A percentile compares a stretch with the other conserved stretches of the same genome.
Conservation (phyloP, 35 echinoderm and acorn worm species). For the Lytechinus variegatus region DNA sequence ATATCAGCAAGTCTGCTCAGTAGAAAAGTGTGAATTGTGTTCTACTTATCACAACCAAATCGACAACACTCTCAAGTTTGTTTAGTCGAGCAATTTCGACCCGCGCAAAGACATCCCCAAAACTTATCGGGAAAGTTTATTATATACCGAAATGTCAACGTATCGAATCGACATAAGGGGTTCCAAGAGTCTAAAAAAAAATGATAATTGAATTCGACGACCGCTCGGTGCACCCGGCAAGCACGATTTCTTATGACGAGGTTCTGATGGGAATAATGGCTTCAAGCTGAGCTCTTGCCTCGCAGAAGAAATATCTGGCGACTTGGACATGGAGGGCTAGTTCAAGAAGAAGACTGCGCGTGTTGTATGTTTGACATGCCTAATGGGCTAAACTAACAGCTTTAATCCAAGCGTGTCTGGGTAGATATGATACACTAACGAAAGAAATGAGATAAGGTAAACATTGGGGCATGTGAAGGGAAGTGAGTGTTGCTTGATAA, state of each 20-base stretch:
- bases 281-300: slow-evolving; percentile 8
- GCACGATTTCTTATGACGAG: not conserved
- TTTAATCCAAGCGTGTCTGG: not conserved
- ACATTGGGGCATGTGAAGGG: not conserved
- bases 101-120: not conserved
- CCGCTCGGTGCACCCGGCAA: slow-evolving; percentile 4
- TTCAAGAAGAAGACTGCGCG: not conserved
- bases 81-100: slow-evolving; percentile 11
- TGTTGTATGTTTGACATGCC: not conserved
- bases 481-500: not conserved
- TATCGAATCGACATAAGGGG: not conserved
- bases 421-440: not conserved
- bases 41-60: not conserved
- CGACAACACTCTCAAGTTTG: slow-evolving; percentile 10
- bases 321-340: not conserved
- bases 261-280: not conserved
- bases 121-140: not conserved
- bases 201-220: not conserved
- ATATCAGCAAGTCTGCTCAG: not conserved
- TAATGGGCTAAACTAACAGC: not conserved
- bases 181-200: not conserved
- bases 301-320: not conserved
- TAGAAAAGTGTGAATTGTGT: not conserved
- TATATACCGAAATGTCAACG: not conserved
- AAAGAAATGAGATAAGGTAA: not conserved